phyloP scores from a whole-genome alignment of 2,888 invertebrate species.

The Holacanthella duospinosa region DNA sequence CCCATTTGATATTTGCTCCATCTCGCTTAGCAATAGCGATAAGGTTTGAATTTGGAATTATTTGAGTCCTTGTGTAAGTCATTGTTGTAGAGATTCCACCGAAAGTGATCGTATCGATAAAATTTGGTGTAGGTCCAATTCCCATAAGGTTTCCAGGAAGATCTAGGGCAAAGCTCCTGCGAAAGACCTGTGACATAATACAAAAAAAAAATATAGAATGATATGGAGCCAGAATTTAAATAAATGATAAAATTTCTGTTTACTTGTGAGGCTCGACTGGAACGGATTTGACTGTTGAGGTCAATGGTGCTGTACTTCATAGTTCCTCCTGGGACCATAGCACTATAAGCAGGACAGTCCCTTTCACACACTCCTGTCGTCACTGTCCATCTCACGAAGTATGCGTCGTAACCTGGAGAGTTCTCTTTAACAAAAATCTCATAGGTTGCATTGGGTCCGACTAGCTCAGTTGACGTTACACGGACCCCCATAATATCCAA shows the following conservation, averaged over 20 bases:
- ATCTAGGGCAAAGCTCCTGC: constrained; percentile 81
- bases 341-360: constrained; percentile 46
- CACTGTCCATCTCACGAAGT: constrained; percentile 90
- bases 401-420: constrained; percentile 82
- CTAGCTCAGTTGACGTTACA: constrained; percentile 39
- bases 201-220: too few species aligned
- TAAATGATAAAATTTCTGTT: too few species aligned
- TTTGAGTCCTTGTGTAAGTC: constrained; percentile 67
- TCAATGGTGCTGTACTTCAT: constrained; percentile 77
- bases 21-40: constrained; percentile 77
- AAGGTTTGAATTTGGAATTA: constrained; percentile 96
- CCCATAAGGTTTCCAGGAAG: constrained; percentile 93
- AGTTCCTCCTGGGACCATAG: constrained; percentile 82
- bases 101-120: constrained; percentile 78
- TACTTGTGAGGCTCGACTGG: constrained; percentile 75
- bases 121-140: constrained; percentile 91
- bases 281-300: constrained; percentile 67
- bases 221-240: too few species aligned
- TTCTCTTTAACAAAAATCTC: constrained; percentile 72
- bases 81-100: constrained; percentile 45
- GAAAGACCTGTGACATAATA: constrained; percentile 82
- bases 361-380: constrained; percentile 44
- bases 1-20: constrained; percentile 6
- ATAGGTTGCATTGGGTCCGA: constrained; percentile 40
- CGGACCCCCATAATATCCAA: constrained; percentile 72